phyloP scores from a whole-genome alignment of 2,888 invertebrate species.

The Caenorhabditis sp. region DNA sequence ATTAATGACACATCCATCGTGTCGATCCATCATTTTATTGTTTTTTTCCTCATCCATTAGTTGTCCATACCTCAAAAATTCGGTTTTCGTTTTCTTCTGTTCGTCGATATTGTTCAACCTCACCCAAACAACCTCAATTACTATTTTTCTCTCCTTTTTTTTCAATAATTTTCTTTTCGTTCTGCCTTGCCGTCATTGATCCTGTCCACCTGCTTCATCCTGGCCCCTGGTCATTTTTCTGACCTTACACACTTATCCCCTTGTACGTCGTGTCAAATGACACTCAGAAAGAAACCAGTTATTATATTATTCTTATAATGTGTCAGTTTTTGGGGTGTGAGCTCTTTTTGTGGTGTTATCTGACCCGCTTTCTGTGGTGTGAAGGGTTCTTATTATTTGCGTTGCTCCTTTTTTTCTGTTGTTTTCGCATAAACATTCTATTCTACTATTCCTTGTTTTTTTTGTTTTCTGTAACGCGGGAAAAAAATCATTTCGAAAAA shows the following conservation, averaged over 20 bases:
- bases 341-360: not conserved
- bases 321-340: not conserved
- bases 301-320: not conserved
- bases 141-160: not conserved
- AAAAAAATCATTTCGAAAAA: no score
- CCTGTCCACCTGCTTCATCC: not conserved
- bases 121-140: slow-evolving; percentile 5
- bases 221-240: not conserved
- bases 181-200: not conserved
- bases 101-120: slow-evolving; percentile 2
- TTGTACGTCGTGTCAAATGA: not conserved
- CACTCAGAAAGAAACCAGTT: not conserved
- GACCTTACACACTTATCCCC: not conserved
- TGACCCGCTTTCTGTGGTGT: not conserved
- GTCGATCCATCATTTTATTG: slow-evolving; percentile 1
- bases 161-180: not conserved
- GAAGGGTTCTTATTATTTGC: not conserved
- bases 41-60: slow-evolving; percentile 1
- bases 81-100: slow-evolving; percentile 5
- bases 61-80: no score
- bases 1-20: not conserved
- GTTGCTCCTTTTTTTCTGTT: not conserved
- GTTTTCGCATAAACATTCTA: not conserved
- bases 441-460: no score
- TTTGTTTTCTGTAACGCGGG: no score